Percentiles rank a stretch among this genome's conserved stretches.
Evolutionary conservation across 1,140 invertebrate genomes (phyloP).

Genomic region (Tetramorium alpestre): DNA sequence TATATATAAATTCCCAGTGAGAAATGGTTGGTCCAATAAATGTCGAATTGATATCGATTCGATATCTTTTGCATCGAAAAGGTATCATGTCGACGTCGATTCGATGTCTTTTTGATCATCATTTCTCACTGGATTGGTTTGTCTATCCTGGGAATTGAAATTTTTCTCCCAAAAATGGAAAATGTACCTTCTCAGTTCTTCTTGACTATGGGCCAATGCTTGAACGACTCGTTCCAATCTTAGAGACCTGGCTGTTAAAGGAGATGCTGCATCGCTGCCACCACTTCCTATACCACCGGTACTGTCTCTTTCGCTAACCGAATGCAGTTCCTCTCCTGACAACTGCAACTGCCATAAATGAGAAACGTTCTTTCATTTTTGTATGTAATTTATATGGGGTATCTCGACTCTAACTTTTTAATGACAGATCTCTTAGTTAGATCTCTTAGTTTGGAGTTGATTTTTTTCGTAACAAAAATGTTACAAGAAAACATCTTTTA

Average conservation of each 20-base stretch:
- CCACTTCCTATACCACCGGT: constrained; percentile 87
- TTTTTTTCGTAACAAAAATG: neutral
- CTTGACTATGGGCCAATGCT: constrained; percentile 94
- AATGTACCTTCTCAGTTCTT: constrained; percentile 91
- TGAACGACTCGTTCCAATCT: constrained; percentile 94
- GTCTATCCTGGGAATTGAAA: neutral
- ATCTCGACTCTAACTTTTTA: neutral
- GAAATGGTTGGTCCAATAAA: no score
- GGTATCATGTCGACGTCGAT: no score
- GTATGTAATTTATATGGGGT: neutral
- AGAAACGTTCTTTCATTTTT: constrained; percentile 39
- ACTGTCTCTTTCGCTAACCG: constrained; percentile 88
- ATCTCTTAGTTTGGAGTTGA: neutral
- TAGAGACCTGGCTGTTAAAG: constrained; percentile 94
- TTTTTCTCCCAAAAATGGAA: constrained; percentile 1
- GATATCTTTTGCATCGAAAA: no score
- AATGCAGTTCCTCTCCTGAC: constrained; percentile 90
- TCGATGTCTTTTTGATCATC: no score
- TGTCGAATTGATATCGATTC: no score
- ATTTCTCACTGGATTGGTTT: no score
- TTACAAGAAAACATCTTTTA: neutral
- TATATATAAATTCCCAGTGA: no score
- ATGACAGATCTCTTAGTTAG: neutral
- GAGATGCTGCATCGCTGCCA: constrained; percentile 91
- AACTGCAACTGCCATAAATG: constrained; percentile 88